Evolutionary conservation across 2,888 invertebrate species (phyloP).

Genomic region (Plusia festucae): DNA sequence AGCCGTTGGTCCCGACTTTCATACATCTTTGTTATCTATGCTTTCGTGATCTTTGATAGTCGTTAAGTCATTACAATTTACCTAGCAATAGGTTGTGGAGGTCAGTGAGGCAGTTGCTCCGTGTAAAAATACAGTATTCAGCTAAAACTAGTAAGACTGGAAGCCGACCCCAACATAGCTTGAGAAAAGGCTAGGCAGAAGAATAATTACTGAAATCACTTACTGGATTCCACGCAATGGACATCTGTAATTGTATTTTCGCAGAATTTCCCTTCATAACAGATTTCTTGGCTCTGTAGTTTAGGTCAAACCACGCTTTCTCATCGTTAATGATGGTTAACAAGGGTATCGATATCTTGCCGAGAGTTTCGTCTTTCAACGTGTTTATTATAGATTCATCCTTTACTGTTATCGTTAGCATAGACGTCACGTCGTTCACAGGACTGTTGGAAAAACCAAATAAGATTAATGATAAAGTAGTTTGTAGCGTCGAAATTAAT

Average conservation of each 20-base stretch:
- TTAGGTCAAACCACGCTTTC: slow-evolving; percentile 83
- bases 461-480: neutral
- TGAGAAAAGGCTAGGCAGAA: too few relatives aligned
- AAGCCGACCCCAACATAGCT: too few relatives aligned
- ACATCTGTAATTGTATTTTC: slow-evolving; percentile 81
- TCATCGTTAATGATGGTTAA: slow-evolving; percentile 81
- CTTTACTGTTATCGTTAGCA: slow-evolving; percentile 78
- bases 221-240: slow-evolving; percentile 85
- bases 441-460: slow-evolving; percentile 66
- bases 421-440: slow-evolving; percentile 82
- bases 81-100: too few relatives aligned
- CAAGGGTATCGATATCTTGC: slow-evolving; percentile 81
- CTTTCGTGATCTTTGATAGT: too few relatives aligned
- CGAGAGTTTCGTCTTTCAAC: slow-evolving; percentile 73
- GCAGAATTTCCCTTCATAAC: slow-evolving; percentile 80
- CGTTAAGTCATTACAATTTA: too few relatives aligned
- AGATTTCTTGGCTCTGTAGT: slow-evolving; percentile 75
- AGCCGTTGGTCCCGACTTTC: too few relatives aligned
- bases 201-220: slow-evolving; percentile 51
- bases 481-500: neutral
- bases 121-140: too few relatives aligned
- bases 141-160: too few relatives aligned
- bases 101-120: too few relatives aligned
- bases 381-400: slow-evolving; percentile 77
- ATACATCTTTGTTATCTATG: too few relatives aligned